phyloP scores from a whole-genome alignment of 2,797 vertebrate species.

The Podargus strigoides region DNA sequence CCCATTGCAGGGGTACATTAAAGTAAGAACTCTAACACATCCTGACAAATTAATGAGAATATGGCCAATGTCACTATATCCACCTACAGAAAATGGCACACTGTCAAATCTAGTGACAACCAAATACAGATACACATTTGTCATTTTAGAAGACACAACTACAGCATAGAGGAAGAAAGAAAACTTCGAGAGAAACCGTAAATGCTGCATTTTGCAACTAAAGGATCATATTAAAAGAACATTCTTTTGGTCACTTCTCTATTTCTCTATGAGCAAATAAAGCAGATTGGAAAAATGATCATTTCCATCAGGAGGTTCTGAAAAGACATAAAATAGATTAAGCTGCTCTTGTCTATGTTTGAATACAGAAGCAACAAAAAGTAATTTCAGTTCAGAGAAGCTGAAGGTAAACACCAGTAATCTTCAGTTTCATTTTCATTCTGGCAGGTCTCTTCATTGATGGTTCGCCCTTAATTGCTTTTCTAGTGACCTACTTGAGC shows the following conservation, averaged over 20 bases:
- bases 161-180: not conserved
- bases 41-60: not conserved
- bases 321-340: constrained; percentile 61
- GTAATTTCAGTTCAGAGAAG: constrained; percentile 42
- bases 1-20: not conserved
- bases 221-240: not conserved
- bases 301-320: constrained; percentile 49
- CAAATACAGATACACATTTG: not conserved
- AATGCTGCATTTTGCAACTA: not conserved
- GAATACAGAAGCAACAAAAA: constrained; percentile 46
- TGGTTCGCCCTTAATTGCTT: constrained; percentile 57
- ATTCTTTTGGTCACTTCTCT: not conserved
- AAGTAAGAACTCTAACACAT: not conserved
- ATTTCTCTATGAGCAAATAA: constrained; percentile 27
- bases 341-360: constrained; percentile 34
- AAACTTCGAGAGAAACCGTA: not conserved
- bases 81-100: not conserved
- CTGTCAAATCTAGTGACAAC: not conserved
- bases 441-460: constrained; percentile 31
- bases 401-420: constrained; percentile 53
- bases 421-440: constrained; percentile 52
- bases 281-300: constrained; percentile 39
- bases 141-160: not conserved
- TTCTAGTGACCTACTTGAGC: constrained; percentile 51
- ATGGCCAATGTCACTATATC: not conserved